A percentile compares a stretch with the other conserved stretches of the same genome.
Evolutionary conservation across 2,797 vertebrate species (phyloP).

Genomic region (Australoheros facetus): DNA sequence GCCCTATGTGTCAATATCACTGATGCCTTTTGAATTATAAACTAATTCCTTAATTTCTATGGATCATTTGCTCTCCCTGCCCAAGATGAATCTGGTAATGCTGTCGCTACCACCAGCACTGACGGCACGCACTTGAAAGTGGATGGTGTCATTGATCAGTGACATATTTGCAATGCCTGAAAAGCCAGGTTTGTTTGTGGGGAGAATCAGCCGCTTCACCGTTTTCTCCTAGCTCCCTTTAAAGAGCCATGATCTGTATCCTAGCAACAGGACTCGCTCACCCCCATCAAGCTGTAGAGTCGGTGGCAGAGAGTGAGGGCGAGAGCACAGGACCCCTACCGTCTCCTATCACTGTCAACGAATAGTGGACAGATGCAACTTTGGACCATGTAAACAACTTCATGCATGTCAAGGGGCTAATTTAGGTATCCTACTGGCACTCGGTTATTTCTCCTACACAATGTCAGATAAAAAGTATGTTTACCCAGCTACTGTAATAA

Average conservation of each 20-base stretch:
- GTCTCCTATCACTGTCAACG: conserved; percentile 64
- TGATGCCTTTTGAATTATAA: conserved; percentile 61
- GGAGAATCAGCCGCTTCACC: conserved; percentile 60
- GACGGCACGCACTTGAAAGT: conserved; percentile 26
- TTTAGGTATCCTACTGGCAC: neutral
- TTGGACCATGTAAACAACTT: neutral
- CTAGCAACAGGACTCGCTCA: conserved; percentile 81
- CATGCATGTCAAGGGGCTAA: neutral
- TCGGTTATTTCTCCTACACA: neutral
- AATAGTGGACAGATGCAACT: conserved; percentile 48
- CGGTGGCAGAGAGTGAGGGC: conserved; percentile 59
- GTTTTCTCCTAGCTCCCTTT: conserved; percentile 66
- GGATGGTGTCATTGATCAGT: conserved; percentile 65
- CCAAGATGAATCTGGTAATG: conserved; percentile 23
- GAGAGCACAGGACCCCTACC: conserved; percentile 62
- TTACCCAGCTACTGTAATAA: neutral
- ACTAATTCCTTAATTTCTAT: conserved; percentile 58
- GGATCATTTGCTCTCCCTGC: conserved; percentile 52
- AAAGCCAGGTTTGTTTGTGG: conserved; percentile 70
- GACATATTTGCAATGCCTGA: conserved; percentile 65
- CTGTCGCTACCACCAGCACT: neutral
- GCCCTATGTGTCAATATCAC: conserved; percentile 60
- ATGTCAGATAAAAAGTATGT: neutral
- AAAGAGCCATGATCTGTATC: conserved; percentile 76
- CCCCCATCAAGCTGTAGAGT: conserved; percentile 53